Conservation (phyloP, 2,888 invertebrate genomes). For the Silvanus unidentatus region DNA sequence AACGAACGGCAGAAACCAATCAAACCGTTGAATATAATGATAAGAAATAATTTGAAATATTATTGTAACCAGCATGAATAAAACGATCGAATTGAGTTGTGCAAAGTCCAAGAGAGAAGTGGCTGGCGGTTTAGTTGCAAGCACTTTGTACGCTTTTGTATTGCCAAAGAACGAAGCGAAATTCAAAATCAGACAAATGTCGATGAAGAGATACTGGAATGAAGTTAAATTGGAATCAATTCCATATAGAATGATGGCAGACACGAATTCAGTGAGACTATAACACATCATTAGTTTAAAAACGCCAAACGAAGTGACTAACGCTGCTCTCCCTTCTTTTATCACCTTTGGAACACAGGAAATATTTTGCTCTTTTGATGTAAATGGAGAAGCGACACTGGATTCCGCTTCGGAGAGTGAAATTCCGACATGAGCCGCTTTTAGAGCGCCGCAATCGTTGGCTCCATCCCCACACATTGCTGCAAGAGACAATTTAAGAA, state of each 20-base stretch:
- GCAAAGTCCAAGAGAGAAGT: constrained; percentile 50
- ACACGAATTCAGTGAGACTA: constrained; percentile 84
- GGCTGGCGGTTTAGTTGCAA: constrained; percentile 51
- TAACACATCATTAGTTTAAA: constrained; percentile 98
- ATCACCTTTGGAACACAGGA: constrained; percentile 76
- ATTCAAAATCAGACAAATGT: constrained; percentile 56
- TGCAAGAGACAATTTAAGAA: constrained; percentile 35
- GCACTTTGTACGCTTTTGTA: constrained; percentile 49
- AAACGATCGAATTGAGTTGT: constrained; percentile 50
- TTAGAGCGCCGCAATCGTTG: constrained; percentile 92
- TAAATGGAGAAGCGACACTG: constrained; percentile 91
- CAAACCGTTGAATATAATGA: constrained; percentile 47
- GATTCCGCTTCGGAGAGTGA: constrained; percentile 88
- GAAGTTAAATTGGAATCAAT: constrained; percentile 59
- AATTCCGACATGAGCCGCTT: constrained; percentile 88
- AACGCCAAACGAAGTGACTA: constrained; percentile 94
- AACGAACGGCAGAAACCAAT: constrained; percentile 53
- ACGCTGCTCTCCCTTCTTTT: constrained; percentile 84
- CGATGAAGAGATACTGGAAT: constrained; percentile 61
- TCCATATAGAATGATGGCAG: constrained; percentile 79
- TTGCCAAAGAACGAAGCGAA: constrained; percentile 62
- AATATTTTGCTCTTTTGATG: constrained; percentile 78
- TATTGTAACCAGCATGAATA: constrained; percentile 50
- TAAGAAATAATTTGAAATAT: constrained; percentile 49
- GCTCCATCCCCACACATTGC: constrained; percentile 98